Evolutionary conservation across 2,888 invertebrate genomes (phyloP), one percentile per base, ranked within the genome.

Genomic region (Leptura quadrifasciata): DNA sequence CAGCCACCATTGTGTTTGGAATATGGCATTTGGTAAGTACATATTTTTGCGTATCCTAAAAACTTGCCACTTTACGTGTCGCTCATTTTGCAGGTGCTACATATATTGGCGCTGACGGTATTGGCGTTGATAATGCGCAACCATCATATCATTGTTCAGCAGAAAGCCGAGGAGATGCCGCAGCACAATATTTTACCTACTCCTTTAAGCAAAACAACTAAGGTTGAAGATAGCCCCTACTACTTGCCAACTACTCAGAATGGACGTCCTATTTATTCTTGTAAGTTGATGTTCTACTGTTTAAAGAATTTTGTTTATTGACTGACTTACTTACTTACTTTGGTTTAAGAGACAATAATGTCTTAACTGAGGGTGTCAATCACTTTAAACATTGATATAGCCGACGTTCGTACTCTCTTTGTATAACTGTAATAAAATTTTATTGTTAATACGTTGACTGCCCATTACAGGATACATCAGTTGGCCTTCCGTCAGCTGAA

Each of bases 1-100:
- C 95, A 20, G 95, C 94, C 47, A 95, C 96, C 39, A 94, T 95
- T 73, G 91, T 95, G 79, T 92, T 96, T 79, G 96, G 96, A 85
- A 91, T 95, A 88, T 96, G 95, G 95, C 95, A 96, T 89, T 91
- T 96, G 91, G 95, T 96, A 90, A 92, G 93, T 90, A 61, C n/a
- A 47, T 52, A 67, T 31, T 54, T 57, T 55, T 20, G 17, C 15
- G 54, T 27, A 17, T 60, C 12, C 27, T 39, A 55, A 20, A 72
- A 60, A 17, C 15, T 2, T 24, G 24, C 24, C 24, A 24, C 5
- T 24, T 24, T 24, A 24, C 2, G 24, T 4, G 35, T 27, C 10
- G 4, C 27, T 31, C n/a, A 10, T 17, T 78, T 89, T 89, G 15
- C 86, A 96, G 95, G 92, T 95, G 89, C 90, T 96, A 68, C 95